Evolutionary conservation across 2,113 vertebrate genomes (phyloP).

Genomic region (Willisornis vidua): DNA sequence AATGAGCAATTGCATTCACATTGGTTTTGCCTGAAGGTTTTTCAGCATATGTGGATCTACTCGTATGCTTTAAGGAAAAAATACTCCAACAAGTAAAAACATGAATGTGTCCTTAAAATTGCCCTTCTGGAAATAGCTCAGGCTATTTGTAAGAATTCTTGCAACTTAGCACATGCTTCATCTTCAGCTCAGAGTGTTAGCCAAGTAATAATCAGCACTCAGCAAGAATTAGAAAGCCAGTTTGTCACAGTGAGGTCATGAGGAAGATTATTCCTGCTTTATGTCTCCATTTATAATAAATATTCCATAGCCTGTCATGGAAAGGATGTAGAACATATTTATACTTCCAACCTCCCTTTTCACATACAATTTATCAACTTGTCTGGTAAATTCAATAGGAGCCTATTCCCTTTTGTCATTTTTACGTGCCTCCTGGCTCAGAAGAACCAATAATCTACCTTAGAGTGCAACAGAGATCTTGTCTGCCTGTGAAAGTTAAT

Average conservation of each 20-base stretch:
- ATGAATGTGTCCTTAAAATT: constrained; percentile 33
- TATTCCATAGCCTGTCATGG: constrained; percentile 43
- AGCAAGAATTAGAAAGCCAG: constrained; percentile 57
- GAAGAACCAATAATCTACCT: background rate
- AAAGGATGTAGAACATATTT: constrained; percentile 58
- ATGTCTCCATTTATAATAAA: constrained; percentile 67
- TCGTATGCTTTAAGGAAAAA: background rate
- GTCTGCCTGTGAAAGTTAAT: background rate
- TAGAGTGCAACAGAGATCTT: background rate
- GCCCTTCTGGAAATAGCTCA: constrained; percentile 58
- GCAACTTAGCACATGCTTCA: constrained; percentile 52
- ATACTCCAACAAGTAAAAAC: background rate
- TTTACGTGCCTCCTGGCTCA: background rate
- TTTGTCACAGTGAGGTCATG: constrained; percentile 65
- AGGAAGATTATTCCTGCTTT: constrained; percentile 66
- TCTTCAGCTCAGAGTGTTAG: constrained; percentile 37
- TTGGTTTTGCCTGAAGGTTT: background rate
- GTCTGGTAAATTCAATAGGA: constrained; percentile 26
- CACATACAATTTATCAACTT: constrained; percentile 46
- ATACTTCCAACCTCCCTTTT: constrained; percentile 23
- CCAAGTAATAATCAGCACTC: constrained; percentile 67
- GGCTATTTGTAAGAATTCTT: constrained; percentile 43
- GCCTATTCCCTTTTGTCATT: constrained; percentile 13
- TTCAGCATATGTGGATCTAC: background rate
- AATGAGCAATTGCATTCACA: background rate